Evolutionary conservation across 2,888 invertebrate genomes (phyloP), one percentile per base, ranked within the genome.

Genomic region (Stenichneumon culpator): DNA sequence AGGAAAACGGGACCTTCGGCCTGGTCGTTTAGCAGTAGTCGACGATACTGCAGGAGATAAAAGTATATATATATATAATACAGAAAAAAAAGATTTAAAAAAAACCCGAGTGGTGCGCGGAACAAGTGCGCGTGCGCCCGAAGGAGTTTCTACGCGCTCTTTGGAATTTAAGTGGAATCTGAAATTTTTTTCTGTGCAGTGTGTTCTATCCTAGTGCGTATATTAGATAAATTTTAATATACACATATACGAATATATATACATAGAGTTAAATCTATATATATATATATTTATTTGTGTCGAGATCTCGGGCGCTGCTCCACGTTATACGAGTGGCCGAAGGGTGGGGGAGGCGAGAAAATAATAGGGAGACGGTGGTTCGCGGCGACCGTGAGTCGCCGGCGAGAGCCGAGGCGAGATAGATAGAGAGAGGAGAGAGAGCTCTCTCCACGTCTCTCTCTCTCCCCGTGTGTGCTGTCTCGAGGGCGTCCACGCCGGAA

Each of bases 401-500:
- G 78, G 75, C 77, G 65, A 60, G 57, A 68, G 32, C 54, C 50
- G 68, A 57, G 22, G 57, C 54, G 44, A 28, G 28, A 60, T 60
- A 60, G 16, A 60, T 25, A 57, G 57, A 57, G 57, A 57, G 22
- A 25, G 25, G 19, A 57, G 57, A 25, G 22, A 57, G 19, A 57
- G 57, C 25, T 19, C 22, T 22, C 36, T 36, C 36, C 36, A 2
- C 36, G 36, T 36, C 36, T 54, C 19, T 57, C 19, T 22, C 57
- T 36, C 50, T 68, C 57, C n/a, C 19, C 19, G 47, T 65, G 67
- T 73, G 32, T 84, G 77, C 73, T 63, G 52, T 82, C 85, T 79
- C 82, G 85, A 80, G 85, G 82, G 85, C 85, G 85, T 82, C 82
- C 82, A 86, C 85, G 85, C 82, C 80, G 85, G 82, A 86, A 86